Base-by-base conservation (phyloP, 2,113 vertebrate genomes). In the Rutilus rutilus region DNA sequence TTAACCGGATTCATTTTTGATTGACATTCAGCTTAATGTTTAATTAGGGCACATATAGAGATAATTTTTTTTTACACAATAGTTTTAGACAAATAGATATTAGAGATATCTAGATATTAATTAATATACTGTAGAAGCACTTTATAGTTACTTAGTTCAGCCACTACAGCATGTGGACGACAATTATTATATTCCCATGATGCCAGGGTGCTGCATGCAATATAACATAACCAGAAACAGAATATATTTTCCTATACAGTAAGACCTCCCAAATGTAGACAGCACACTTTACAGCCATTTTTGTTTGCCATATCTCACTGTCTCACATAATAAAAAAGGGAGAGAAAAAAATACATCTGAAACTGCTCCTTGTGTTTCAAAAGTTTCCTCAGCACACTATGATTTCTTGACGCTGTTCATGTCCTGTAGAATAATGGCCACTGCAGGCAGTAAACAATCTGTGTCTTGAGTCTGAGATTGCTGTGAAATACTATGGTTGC, bases 191-290 rank as follows among this genome's bases (percentile, higher is more conserved):
- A 52, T 76, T 52, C 74, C 6, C 42, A 74, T n/a, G 11, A 73
- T 15, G 42, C 39, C 11, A 47, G 23, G n/a, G n/a, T 69, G 30
- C 30, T 69, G 17, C 65, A 17, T 50, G 45, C 45, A 67, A 33
- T 65, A 47, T 47, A 75, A 25, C 3, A 17, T 33, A 59, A 30
- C 36, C 19, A 39, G 21, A 78, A 60, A 17, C 54, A 15, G 23
- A 62, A 79, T 79, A 79, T 17, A n/a, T 79, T 25, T 39, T 17
- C 12, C 3, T 9, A 62, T 42, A 19, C 57, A 39, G 12, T 25
- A 42, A 45, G 57, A 62, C 23, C 57, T 79, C 78, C 57, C 78
- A 79, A 36, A 79, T 60, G 12, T 7, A 79, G 77, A 42, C 77
- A 25, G 33, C 54, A 59, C 30, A 39, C 52, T 59, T 78, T 57